Evolutionary conservation across 1,140 invertebrate genomes (phyloP), one percentile per base, ranked within the genome.

Genomic region (Aricia agestis): DNA sequence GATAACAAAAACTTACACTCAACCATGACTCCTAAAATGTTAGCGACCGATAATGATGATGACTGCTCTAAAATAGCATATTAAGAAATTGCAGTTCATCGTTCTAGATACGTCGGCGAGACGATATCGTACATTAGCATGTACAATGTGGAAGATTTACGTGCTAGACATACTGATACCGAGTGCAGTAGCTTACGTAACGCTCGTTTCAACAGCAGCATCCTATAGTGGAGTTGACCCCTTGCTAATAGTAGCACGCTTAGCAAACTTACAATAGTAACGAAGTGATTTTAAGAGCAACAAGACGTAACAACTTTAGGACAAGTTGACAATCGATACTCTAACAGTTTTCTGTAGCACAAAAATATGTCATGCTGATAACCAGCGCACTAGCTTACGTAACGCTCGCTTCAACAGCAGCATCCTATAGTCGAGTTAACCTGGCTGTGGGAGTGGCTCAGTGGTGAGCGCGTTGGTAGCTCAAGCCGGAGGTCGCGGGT

Each of bases 1-100:
- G n/a, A n/a, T n/a, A n/a, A n/a, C 13, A 52, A 13, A 52, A 52
- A 52, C 13, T 52, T 52, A 15, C 45, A 13, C 45, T 52, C 0
- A 13, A 7, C 45, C 11, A 11, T 15, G 45, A 36, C 6, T 36
- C 36, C 36, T 36, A 36, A 36, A 36, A 36, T n/a, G 25, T 25
- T 25, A 25, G 36, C 36, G 9, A 36, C 36, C 13, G 45, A 3
- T 52, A 1, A 52, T 52, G 45, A 15, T 15, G 45, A 13, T 52
- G 45, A 67, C 59, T 63, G 10, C 36, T 71, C 68, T 57, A 45
- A 72, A 68, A 65, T 68, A 18, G 69, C 61, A 71, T 67, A 69
- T 76, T 69, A 31, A 66, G 68, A 73, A 70, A 52, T 36, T 2
- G 36, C 72, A 69, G 70, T 68, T 67, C 75, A 70, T 65, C 70